Evolutionary conservation across 1,140 invertebrate species (phyloP).

Genomic region (Diachasmimorpha longicaudata): DNA sequence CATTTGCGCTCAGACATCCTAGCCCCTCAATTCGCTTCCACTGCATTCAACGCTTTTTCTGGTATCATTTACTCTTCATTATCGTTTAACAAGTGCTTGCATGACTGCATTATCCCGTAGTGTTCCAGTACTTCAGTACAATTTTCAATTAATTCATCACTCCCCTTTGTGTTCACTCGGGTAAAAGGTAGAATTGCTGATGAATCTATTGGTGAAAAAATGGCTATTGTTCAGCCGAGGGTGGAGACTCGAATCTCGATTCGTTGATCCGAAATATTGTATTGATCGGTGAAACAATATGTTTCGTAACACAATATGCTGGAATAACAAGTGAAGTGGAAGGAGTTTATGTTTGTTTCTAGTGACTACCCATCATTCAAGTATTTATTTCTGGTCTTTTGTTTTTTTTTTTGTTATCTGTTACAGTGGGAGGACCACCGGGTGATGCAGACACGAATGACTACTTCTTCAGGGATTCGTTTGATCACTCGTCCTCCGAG

Average conservation of each 20-base stretch:
- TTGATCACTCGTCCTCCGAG: constrained; percentile 79
- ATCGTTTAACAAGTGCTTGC: not conserved
- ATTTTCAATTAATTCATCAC: not conserved
- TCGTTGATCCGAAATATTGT: constrained; percentile 8
- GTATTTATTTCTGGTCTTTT: not conserved
- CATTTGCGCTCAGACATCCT: not conserved
- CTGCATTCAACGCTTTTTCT: not conserved
- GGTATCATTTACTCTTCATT: not conserved
- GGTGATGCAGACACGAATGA: constrained; percentile 59
- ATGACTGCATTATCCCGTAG: not conserved
- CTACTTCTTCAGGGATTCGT: constrained; percentile 77
- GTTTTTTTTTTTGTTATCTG: constrained; percentile 31
- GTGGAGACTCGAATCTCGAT: constrained; percentile 6
- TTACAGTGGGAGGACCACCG: constrained; percentile 53
- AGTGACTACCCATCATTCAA: not conserved
- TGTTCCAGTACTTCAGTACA: not conserved
- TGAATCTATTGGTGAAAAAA: not conserved
- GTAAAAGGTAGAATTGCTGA: not conserved
- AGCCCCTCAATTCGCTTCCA: not conserved
- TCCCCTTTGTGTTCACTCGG: not conserved
- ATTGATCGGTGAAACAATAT: not conserved
- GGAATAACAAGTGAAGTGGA: not conserved
- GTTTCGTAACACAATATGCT: not conserved
- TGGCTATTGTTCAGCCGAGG: not conserved
- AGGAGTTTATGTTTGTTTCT: not conserved